Evolutionary conservation across 2,113 vertebrate species (phyloP).

Genomic region (Antidorcas marsupialis): DNA sequence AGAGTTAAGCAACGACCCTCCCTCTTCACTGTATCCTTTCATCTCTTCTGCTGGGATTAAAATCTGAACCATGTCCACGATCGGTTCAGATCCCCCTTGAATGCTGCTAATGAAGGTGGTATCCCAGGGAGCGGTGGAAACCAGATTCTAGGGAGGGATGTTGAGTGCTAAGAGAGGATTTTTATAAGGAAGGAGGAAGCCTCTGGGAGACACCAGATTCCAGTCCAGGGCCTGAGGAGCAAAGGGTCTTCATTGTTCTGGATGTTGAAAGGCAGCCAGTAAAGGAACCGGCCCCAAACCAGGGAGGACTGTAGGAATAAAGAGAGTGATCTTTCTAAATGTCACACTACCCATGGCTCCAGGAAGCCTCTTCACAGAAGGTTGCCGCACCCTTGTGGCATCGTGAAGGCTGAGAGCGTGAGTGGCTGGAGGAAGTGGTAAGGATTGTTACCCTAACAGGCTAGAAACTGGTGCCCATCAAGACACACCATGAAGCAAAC

Average conservation of each 20-base stretch:
- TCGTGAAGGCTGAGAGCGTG: background rate
- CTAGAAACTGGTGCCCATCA: background rate
- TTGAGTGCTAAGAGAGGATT: background rate
- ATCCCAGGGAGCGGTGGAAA: background rate
- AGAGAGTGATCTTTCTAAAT: background rate
- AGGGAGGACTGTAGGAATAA: background rate
- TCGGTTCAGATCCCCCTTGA: accelerated
- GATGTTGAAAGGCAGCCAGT: background rate
- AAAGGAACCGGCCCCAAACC: background rate
- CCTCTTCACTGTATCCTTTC: background rate
- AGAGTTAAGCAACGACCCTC: background rate
- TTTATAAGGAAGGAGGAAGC: background rate
- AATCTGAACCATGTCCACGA: background rate
- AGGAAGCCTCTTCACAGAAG: background rate
- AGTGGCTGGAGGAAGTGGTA: background rate
- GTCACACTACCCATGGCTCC: too few relatives aligned
- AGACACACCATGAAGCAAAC: background rate
- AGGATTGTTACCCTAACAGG: background rate
- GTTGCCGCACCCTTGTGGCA: accelerated
- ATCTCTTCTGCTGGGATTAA: background rate
- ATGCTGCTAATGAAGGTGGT: background rate
- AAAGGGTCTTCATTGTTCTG: background rate
- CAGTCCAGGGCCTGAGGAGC: background rate
- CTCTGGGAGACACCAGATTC: background rate
- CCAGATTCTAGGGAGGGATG: background rate